These are phyloP conservation scores for Todiramphus saurophagus DNA, from an alignment of 2,113 vertebrate species.

Conservation along the genomic window DNA sequence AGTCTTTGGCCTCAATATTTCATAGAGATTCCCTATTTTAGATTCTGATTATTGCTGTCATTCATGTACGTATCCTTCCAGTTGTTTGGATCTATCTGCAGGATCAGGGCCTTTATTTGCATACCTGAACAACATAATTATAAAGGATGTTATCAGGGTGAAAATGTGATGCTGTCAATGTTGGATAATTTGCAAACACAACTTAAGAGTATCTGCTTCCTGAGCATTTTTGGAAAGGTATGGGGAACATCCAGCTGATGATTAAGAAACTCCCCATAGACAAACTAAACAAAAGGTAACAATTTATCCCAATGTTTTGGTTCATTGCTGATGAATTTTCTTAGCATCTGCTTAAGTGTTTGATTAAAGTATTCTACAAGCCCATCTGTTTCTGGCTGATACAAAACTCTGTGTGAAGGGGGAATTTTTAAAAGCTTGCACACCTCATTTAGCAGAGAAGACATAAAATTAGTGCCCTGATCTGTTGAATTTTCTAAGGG, in stretches of 20 bases:
- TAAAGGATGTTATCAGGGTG: not conserved
- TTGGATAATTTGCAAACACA: conserved; percentile 7
- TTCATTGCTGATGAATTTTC: conserved; percentile 71
- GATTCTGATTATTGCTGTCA: not conserved
- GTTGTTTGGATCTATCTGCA: not conserved
- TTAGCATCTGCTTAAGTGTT: conserved; percentile 71
- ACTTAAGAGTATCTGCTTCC: not conserved
- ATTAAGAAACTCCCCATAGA: conserved; percentile 53
- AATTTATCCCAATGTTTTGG: conserved; percentile 66
- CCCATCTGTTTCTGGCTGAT: conserved; percentile 74
- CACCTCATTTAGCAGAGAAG: conserved; percentile 71
- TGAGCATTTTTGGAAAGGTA: conserved; percentile 13
- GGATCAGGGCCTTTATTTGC: not conserved
- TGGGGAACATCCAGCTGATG: not conserved
- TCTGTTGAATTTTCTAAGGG: conserved; percentile 58
- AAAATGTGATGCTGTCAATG: not conserved
- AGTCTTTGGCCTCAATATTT: not conserved
- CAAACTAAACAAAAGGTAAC: conserved; percentile 68
- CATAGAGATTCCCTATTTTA: not conserved
- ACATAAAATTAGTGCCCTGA: conserved; percentile 66
- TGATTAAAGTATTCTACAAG: conserved; percentile 69
- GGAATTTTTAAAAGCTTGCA: conserved; percentile 57
- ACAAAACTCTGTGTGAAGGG: conserved; percentile 20
- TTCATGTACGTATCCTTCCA: not conserved
- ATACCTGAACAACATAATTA: not conserved